Base-by-base conservation (phyloP, 1,140 invertebrate species). In the Drosophila bipectinata region DNA sequence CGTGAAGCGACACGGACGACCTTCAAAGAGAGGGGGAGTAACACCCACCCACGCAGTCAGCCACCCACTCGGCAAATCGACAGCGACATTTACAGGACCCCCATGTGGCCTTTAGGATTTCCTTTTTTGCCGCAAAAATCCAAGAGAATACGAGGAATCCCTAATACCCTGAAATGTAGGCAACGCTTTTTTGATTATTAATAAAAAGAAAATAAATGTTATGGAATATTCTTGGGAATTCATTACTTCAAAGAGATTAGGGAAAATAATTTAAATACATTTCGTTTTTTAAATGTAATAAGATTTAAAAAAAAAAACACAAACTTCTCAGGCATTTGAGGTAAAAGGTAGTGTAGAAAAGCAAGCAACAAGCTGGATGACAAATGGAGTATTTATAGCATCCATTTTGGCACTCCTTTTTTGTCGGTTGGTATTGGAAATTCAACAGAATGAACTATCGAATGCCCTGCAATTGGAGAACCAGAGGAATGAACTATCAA, bases 81-180 rank as follows among this genome's bases (percentile, higher is more conserved):
- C 44, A 18, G 52, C 63, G 26, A 69, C 67, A 69, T 57, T 69
- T 57, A 69, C 67, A 69, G 64, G 63, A 69, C 63, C 63, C 64
- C 14, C 18, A 18, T 49, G 66, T 49, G 66, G 63, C 63, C 51
- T 39, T 39, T 41, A 21, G 41, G 9, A 28, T 54, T 32, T 10
- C 44, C 30, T n/a, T 24, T 21, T 21, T 18, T 15, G 41, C 5
- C 4, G 14, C 5, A 2, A 3, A 44, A 8, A 7, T 18, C 15
- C 41, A 44, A 18, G 14, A 8, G 18, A 44, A 15, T 44, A 4
- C 14, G 7, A 18, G 10, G 15, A 44, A 6, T 44, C 2, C 15
- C 4, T 15, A 21, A 41, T n/a, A 3, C 21, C 30, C 21, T 54
- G 48, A 62, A 45, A 54, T 15, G 32, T 66, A 28, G 7, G 48